Base-by-base conservation (phyloP, 2,113 vertebrate genomes). In the Proteles cristata region DNA sequence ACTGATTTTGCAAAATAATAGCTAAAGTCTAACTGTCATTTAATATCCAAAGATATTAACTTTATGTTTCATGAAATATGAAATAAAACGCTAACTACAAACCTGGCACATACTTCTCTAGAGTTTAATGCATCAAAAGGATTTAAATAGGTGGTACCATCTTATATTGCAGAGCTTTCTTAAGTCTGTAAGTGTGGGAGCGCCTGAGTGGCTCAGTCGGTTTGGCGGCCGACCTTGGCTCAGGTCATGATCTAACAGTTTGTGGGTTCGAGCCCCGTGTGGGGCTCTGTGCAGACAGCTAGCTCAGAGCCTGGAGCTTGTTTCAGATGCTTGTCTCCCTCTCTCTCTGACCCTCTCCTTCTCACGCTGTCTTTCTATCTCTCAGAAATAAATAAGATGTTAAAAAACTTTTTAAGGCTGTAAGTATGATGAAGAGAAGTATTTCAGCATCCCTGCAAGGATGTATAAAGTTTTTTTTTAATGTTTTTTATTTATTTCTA, bases 61-160 rank as follows among this genome's bases (percentile, higher is more conserved):
- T 88, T 91, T 76, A 88, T 77, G n/a, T 96, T 96, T 97, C 7
- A 93, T 82, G 28, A 95, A 95, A 81, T 96, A 31, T 87, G 45
- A 95, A 95, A 79, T 82, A 79, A 94, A 96, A 90, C 39, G 11
- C 12, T 79, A n/a, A 9, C 23, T 88, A 55, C 31, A 95, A 93
- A 92, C 31, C 2, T 89, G 31, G 11, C 11, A 74, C n/a, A 43
- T 71, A 81, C 11, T 95, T 90, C 69, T 50, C 16, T 94, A 80
- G 1, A 77, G 19, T 79, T 88, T 82, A 95, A 94, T 93, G 35
- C 39, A 71, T 58, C 11, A 15, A 61, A 84, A 88, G 0, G 12
- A 53, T 93, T 94, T 93, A 85, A 86, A 63, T 39, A 73, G 9
- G 19, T 11, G 45, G n/a, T 92, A 61, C 2, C 9, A 55, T 68